These are phyloP conservation scores for Albula glossodonta DNA, from an alignment of 2,113 vertebrate genomes.

Conservation along the genomic window DNA sequence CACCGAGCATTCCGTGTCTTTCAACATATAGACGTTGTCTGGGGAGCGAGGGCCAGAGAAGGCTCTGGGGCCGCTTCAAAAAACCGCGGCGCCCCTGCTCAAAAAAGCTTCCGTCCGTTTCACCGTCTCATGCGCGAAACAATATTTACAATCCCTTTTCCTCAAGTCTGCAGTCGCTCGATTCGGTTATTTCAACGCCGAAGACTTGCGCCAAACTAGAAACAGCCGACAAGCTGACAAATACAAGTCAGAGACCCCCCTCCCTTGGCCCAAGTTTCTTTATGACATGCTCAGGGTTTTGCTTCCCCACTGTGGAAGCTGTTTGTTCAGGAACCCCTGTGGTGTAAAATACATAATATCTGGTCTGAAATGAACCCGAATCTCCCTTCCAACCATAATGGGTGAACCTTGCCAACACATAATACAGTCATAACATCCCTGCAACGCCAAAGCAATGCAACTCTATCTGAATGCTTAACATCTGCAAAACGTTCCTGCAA, in stretches of 20 bases:
- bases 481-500: background rate
- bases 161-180: background rate
- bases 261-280: too few species aligned
- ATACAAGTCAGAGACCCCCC: background rate
- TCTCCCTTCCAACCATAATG: background rate
- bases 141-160: constrained; percentile 23
- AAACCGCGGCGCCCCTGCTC: constrained; percentile 12
- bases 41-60: constrained; percentile 10
- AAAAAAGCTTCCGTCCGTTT: background rate
- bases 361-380: background rate
- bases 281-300: too few species aligned
- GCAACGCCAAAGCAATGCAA: background rate
- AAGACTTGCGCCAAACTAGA: background rate
- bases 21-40: constrained; percentile 42
- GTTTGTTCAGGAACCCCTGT: background rate
- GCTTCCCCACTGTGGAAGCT: background rate
- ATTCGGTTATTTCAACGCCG: background rate
- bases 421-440: background rate
- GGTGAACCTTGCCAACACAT: background rate
- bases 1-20: constrained; percentile 18
- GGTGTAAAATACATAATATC: background rate
- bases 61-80: background rate
- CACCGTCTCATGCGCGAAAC: background rate
- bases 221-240: background rate
- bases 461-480: background rate